Evolutionary conservation across 2,888 invertebrate genomes (phyloP).

Genomic region (Drosophila mimetica): DNA sequence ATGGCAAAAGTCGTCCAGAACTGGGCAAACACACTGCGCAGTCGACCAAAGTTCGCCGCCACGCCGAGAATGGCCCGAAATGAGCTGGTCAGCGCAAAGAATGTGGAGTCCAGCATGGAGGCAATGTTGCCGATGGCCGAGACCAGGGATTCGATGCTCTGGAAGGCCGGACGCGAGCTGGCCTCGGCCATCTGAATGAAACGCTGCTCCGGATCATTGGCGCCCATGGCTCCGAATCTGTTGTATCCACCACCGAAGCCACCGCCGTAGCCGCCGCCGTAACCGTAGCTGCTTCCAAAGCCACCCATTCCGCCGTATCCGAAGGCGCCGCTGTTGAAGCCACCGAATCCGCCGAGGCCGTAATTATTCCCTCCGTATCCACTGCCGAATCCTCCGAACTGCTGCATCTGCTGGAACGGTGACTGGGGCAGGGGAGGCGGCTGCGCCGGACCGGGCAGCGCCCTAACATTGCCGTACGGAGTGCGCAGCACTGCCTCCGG

Average conservation of each 20-base stretch:
- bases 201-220: slow-evolving; percentile 84
- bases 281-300: slow-evolving; percentile 31
- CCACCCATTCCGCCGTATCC: slow-evolving; percentile 47
- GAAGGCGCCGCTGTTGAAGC: slow-evolving; percentile 40
- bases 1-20: slow-evolving; percentile 95
- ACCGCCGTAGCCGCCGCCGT: slow-evolving; percentile 42
- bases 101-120: slow-evolving; percentile 98
- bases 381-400: slow-evolving; percentile 38
- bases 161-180: slow-evolving; percentile 95
- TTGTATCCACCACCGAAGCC: slow-evolving; percentile 70
- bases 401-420: slow-evolving; percentile 48
- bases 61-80: slow-evolving; percentile 98
- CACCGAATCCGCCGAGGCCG: slow-evolving; percentile 46
- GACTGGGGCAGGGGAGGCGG: slow-evolving; percentile 70
- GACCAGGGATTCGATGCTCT: slow-evolving; percentile 96
- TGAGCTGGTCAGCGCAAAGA: slow-evolving; percentile 97
- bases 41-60: slow-evolving; percentile 95
- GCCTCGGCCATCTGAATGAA: slow-evolving; percentile 96
- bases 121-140: slow-evolving; percentile 96
- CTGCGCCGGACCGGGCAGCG: slow-evolving; percentile 69
- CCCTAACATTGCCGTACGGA: slow-evolving; percentile 79
- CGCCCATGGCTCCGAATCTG: slow-evolving; percentile 76
- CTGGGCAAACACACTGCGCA: slow-evolving; percentile 93
- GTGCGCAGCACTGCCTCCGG: slow-evolving; percentile 71
- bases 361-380: slow-evolving; percentile 42